Base-by-base conservation (phyloP, 37 sponge, comb jelly and placozoan species). In the Crambe crambe region DNA sequence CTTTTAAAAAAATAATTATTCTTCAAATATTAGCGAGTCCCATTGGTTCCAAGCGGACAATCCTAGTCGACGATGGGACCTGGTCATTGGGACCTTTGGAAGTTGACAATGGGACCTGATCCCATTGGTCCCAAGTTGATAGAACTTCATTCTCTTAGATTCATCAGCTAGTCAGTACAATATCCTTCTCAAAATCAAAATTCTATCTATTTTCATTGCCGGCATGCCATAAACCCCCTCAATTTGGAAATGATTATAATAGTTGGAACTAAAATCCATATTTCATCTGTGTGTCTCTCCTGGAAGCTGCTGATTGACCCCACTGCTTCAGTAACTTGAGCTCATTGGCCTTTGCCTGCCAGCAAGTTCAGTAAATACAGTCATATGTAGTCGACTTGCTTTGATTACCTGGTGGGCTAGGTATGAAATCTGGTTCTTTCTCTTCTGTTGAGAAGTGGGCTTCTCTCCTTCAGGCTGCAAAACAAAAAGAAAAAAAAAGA, bases 341-440 rank as follows among this genome's bases (percentile, higher is more conserved):
- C 38, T 97, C 97, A 37, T 88, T 80, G 27, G 91, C 87, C 36
- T 88, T 85, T n/a, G 97, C 97, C 91, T 95, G 79, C 58, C 66
- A 22, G 54, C 57, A 47, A 57, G n/a, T n/a, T n/a, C n/a, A n/a
- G 37, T 75, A 47, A 5, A 25, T 31, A 30, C 34, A 5, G 15
- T 31, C 12, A 21, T 30, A 2, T 34, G 2, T 54, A 65, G 20
- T 32, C 2, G 25, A 35, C 32, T 54, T 44, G 58, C 58, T 29
- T 56, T 74, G 57, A 57, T 40, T 20, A 30, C 85, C 70, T 89
- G 86, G 65, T 77, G 77, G 21, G 86, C 86, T 12, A 89, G 76
- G 40, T 56, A 90, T 26, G 66, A 22, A 20, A 86, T 41, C 54
- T 85, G 87, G 68, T 86, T 82, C 47, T 90, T 90, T 25, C 87